phyloP scores from a whole-genome alignment of 2,113 vertebrate species.

The Narcine bancroftii region DNA sequence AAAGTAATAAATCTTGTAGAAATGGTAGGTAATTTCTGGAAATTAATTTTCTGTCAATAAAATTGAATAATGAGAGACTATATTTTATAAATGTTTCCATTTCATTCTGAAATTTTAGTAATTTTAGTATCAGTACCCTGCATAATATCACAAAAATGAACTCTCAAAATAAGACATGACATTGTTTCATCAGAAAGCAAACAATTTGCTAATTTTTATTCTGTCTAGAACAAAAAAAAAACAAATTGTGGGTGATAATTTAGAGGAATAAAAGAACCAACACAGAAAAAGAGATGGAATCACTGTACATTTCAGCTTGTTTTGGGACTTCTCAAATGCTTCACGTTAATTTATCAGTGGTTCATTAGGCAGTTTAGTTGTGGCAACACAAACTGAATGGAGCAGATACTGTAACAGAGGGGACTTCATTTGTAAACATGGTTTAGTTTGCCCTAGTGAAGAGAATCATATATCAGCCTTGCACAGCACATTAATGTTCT shows the following conservation, averaged over 20 bases:
- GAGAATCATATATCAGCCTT: not conserved
- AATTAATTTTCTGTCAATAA: not conserved
- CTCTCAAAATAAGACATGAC: not conserved
- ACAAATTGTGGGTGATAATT: not conserved
- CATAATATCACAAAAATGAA: not conserved
- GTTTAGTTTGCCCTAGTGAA: not conserved
- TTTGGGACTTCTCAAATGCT: not conserved
- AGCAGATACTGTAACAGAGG: not conserved
- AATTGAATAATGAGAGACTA: not conserved
- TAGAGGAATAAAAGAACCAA: not conserved
- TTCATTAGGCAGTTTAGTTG: not conserved
- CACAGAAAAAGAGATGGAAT: not conserved
- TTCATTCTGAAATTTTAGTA: not conserved
- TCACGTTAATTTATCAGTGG: not conserved
- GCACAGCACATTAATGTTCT: not conserved
- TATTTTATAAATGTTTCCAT: slow-evolving; percentile 18
- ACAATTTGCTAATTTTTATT: not conserved
- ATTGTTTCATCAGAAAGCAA: not conserved
- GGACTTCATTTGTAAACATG: not conserved
- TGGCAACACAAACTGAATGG: too few relatives aligned
- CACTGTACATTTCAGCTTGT: not conserved
- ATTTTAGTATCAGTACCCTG: too few relatives aligned
- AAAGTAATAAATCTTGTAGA: not conserved
- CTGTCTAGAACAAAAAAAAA: not conserved
- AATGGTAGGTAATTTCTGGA: not conserved